A percentile compares a stretch with the other conserved stretches of the same genome.
These are phyloP conservation scores for Chymomyza procnemis DNA, from an alignment of 2,888 invertebrate species.

Conservation along the genomic window DNA sequence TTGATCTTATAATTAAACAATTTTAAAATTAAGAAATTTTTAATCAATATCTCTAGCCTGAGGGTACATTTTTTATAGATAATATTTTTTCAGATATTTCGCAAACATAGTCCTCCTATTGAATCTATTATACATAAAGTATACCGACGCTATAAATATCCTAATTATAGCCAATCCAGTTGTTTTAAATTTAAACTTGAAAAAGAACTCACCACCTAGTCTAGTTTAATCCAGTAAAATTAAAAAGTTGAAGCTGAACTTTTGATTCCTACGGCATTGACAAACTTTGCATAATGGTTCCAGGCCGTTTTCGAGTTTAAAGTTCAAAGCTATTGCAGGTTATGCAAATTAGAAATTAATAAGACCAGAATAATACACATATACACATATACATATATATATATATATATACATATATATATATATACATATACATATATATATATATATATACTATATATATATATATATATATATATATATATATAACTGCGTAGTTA, in stretches of 20 bases:
- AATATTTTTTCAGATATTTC: too few species aligned
- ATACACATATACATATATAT: constrained; percentile 7
- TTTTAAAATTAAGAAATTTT: too few species aligned
- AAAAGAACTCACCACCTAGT: background rate
- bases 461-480: constrained; percentile 12
- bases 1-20: too few species aligned
- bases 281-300: background rate
- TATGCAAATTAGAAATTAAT: constrained; percentile 73
- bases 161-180: too few species aligned
- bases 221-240: background rate
- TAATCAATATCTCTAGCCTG: too few species aligned
- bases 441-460: constrained; percentile 38
- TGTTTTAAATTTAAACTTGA: background rate
- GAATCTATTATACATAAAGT: too few species aligned
- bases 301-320: constrained; percentile 42
- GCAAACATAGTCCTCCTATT: too few species aligned
- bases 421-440: constrained; percentile 65
- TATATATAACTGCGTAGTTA: constrained; percentile 9
- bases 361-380: constrained; percentile 35
- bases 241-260: background rate
- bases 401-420: constrained; percentile 8
- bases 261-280: constrained; percentile 14
- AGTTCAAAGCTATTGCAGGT: constrained; percentile 70
- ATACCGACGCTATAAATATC: too few species aligned
- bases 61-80: too few species aligned